phyloP scores from a whole-genome alignment of 2,888 invertebrate species.

The Notodonta ziczac region DNA sequence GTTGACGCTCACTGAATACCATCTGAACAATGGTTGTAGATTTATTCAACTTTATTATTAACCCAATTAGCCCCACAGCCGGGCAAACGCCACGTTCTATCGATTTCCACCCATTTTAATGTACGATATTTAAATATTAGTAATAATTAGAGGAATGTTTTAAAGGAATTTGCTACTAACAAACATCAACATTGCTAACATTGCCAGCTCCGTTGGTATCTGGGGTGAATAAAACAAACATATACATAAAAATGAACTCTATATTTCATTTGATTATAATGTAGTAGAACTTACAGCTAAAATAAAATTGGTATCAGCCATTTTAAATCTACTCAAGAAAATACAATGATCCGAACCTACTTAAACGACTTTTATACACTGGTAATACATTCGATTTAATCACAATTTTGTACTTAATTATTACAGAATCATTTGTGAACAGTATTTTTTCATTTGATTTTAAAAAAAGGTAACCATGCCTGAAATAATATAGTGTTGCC shows the following conservation, averaged over 20 bases:
- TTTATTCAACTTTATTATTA: too few relatives aligned
- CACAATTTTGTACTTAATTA: conserved; percentile 68
- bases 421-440: conserved; percentile 30
- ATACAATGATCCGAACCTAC: conserved; percentile 51
- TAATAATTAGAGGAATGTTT: too few relatives aligned
- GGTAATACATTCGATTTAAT: conserved; percentile 56
- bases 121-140: too few relatives aligned
- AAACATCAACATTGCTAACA: too few relatives aligned
- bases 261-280: conserved; percentile 50
- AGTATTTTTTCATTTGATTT: conserved; percentile 34
- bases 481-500: not conserved
- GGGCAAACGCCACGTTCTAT: too few relatives aligned
- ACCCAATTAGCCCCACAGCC: too few relatives aligned
- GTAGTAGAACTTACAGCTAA: conserved; percentile 60
- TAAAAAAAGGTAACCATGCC: conserved; percentile 10
- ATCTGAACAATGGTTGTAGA: too few relatives aligned
- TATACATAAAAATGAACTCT: conserved; percentile 36
- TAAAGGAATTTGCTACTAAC: too few relatives aligned
- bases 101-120: too few relatives aligned
- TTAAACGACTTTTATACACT: conserved; percentile 60
- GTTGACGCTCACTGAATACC: too few relatives aligned
- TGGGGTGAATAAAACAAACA: conserved; percentile 15
- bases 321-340: conserved; percentile 48
- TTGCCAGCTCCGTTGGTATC: too few relatives aligned
- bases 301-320: conserved; percentile 78